Evolutionary conservation across 2,113 vertebrate species (phyloP), one percentile per base, ranked within the genome.

Genomic region (Microcebus ravelobensis): DNA sequence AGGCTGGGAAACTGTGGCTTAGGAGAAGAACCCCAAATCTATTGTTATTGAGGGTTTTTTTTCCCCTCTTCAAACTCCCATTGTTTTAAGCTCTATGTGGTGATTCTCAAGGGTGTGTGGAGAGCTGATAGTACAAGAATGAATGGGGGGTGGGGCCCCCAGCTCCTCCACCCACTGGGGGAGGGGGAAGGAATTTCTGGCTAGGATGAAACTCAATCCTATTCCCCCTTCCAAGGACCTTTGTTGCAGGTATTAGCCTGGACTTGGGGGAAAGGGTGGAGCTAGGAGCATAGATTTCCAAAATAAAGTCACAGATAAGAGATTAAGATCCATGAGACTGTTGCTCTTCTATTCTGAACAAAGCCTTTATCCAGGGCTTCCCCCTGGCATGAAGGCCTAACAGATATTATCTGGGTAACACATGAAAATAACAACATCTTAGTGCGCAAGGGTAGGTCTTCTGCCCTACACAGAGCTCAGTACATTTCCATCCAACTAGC

Each of bases 301-400:
- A 95, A 96, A 96, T 96, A 97, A 96, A 97, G 87, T 87, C 45
- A 6, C 13, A 95, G 94, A 90, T 90, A 52, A 85, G 93, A 94
- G 92, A 94, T 90, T 84, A 71, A 42, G 85, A 90, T 83, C 74
- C 87, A 0, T 1, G 55, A 55, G 39, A 61, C 10, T 5, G 1
- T 27, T 2, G 42, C n/a, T 77, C 45, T 27, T 21, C 79, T 68
- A 15, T 48, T 52, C 15, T 4, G 45, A 39, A 90, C 87, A 85
- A 81, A 92, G 79, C 59, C 80, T 45, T 77, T 31, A 39, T 21
- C 65, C 63, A 23, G 52, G 74, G 36, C 80, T 71, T 48, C 68
- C 63, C 45, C 65, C 21, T 2, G 9, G 79, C 73, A 5, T 0
- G 11, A 34, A 57, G 4, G 59, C 48, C 31, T 27, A 21, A 27